Evolutionary conservation across 2,888 invertebrate genomes (phyloP).

Genomic region (Ommatoiulus sabulosus): DNA sequence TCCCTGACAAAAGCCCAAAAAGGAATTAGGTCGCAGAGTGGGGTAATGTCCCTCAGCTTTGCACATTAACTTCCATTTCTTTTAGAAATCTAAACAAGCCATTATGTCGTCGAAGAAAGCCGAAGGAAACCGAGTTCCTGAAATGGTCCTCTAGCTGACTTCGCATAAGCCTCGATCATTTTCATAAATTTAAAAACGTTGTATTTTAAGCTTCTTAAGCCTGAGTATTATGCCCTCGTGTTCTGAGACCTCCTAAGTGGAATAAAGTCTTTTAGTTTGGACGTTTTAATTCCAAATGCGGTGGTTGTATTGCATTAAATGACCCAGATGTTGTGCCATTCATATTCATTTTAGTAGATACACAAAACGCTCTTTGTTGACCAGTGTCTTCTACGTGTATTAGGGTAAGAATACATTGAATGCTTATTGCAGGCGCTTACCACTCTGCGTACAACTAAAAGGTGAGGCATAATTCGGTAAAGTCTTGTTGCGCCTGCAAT

Average conservation of each 20-base stretch:
- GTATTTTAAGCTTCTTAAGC: background rate
- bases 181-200: background rate
- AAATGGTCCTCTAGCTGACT: constrained; percentile 25
- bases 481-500: too few species aligned
- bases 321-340: background rate
- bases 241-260: background rate
- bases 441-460: too few species aligned
- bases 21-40: constrained; percentile 25
- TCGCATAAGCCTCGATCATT: background rate
- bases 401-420: too few species aligned
- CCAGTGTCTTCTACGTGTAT: too few species aligned
- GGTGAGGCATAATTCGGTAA: too few species aligned
- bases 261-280: background rate
- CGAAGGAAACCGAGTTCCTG: background rate
- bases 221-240: background rate
- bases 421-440: too few species aligned
- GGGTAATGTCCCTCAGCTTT: constrained; percentile 40
- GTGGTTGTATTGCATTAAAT: background rate
- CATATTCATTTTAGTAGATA: background rate
- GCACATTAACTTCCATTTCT: background rate
- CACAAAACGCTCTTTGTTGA: background rate
- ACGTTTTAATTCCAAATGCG: background rate
- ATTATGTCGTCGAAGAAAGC: background rate
- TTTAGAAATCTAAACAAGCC: constrained; percentile 21
- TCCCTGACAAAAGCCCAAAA: constrained; percentile 30